phyloP scores from a whole-genome alignment of 2,888 invertebrate species.

The Chrysolina oricalcia region DNA sequence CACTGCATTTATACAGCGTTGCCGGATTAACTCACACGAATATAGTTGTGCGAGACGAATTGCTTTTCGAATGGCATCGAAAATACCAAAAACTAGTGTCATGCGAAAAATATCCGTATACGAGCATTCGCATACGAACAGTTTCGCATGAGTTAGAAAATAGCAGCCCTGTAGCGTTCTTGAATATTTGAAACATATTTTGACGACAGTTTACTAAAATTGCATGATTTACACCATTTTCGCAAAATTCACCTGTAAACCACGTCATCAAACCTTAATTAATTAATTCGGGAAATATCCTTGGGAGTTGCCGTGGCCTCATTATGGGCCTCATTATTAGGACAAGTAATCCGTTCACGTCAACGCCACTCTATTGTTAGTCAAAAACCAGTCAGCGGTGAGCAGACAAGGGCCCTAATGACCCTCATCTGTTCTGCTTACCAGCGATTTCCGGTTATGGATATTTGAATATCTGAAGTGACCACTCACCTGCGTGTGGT shows the following conservation, averaged over 20 bases:
- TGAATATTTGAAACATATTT: no score
- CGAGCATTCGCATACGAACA: no score
- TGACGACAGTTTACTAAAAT: neutral
- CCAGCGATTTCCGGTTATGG: neutral
- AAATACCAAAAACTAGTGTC: no score
- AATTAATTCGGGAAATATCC: neutral
- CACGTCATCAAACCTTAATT: neutral
- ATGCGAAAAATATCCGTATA: no score
- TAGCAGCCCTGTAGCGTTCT: no score
- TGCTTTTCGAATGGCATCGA: no score
- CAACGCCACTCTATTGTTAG: constrained; percentile 11
- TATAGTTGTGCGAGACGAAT: no score
- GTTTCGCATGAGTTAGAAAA: no score
- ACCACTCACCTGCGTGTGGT: neutral
- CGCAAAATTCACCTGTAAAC: neutral
- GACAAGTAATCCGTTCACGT: neutral
- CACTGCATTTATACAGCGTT: no score
- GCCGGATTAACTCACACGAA: no score
- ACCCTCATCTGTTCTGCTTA: constrained; percentile 2
- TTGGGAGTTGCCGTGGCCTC: neutral
- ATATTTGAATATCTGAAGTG: neutral
- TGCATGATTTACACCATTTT: neutral
- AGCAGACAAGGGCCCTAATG: neutral
- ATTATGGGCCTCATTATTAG: neutral
- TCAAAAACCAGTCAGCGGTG: constrained; percentile 9